Conservation (phyloP, 2,113 vertebrate genomes). For the Camarhynchus parvulus region DNA sequence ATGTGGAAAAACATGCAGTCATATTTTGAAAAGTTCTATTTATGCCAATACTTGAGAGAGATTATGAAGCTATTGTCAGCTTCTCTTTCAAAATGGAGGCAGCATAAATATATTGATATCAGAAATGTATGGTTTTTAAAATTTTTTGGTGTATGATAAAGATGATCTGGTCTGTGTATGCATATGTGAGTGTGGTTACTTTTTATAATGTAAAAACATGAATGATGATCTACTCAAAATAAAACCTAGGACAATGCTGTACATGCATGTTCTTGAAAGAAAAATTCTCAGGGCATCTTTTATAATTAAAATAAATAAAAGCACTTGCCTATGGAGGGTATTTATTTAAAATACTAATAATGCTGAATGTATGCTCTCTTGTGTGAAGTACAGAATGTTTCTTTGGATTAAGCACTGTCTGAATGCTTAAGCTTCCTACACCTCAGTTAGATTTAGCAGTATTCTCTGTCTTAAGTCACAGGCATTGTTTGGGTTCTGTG, state of each 20-base stretch:
- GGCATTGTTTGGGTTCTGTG: background rate
- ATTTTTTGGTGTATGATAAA: conserved; percentile 77
- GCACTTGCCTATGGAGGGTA: background rate
- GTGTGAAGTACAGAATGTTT: background rate
- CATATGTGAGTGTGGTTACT: conserved; percentile 75
- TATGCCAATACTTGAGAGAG: conserved; percentile 68
- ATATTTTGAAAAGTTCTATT: conserved; percentile 67
- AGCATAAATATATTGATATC: conserved; percentile 74
- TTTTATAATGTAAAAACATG: conserved; percentile 80
- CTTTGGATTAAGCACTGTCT: background rate
- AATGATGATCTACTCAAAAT: conserved; percentile 75
- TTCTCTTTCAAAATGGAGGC: conserved; percentile 77
- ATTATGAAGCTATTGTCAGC: conserved; percentile 84
- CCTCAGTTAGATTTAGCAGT: background rate
- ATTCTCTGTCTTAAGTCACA: background rate
- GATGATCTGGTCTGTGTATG: conserved; percentile 77
- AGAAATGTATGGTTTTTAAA: conserved; percentile 73
- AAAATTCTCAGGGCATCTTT: conserved; percentile 68
- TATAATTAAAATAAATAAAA: conserved; percentile 51
- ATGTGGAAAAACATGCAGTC: conserved; percentile 60
- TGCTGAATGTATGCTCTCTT: background rate
- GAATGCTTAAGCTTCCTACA: background rate
- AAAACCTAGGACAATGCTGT: conserved; percentile 76
- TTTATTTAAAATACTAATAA: conserved; percentile 40
- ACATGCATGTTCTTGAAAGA: conserved; percentile 74